Percentiles rank a stretch among this genome's conserved stretches.
Evolutionary conservation across 92 coral and sea anemone species (phyloP).

Genomic region (Paragorgia papillata): DNA sequence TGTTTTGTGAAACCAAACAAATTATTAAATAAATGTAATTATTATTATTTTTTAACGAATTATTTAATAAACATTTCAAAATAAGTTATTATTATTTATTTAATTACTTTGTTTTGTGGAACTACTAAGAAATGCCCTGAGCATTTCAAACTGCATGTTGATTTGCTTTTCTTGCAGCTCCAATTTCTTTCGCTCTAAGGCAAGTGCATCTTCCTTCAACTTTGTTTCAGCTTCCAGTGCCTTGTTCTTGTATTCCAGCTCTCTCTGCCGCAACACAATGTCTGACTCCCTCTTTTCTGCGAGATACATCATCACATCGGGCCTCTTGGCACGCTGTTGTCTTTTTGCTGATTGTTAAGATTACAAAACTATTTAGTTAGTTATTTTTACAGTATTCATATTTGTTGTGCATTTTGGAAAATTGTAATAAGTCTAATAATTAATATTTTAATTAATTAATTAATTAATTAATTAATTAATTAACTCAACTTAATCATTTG

Average conservation of each 20-base stretch:
- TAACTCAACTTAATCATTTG: too few relatives aligned
- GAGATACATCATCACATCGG: slow-evolving; percentile 57
- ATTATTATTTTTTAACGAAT: too few relatives aligned
- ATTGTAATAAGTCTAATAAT: too few relatives aligned
- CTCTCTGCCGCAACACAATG: slow-evolving; percentile 41
- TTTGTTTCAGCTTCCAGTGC: slow-evolving; percentile 58
- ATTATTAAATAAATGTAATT: too few relatives aligned
- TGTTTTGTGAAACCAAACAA: background rate
- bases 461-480: too few relatives aligned
- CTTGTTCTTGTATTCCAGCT: slow-evolving; percentile 63
- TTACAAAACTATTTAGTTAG: too few relatives aligned
- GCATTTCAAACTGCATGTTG: slow-evolving; percentile 57
- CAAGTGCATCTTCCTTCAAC: slow-evolving; percentile 49
- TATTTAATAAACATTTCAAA: too few relatives aligned
- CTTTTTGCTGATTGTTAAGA: slow-evolving; percentile 38
- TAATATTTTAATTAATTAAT: too few relatives aligned
- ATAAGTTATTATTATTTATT: slow-evolving; percentile 13
- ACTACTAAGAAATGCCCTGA: slow-evolving; percentile 39
- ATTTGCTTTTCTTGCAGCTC: slow-evolving; percentile 62
- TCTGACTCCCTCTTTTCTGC: slow-evolving; percentile 59
- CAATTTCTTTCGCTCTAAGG: slow-evolving; percentile 56
- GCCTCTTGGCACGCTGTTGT: slow-evolving; percentile 45
- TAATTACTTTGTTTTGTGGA: slow-evolving; percentile 31
- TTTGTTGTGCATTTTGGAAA: too few relatives aligned
- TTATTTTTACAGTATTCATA: too few relatives aligned